Evolutionary conservation across 2,888 invertebrate genomes (phyloP).

Genomic region (Saturnia pavonia): DNA sequence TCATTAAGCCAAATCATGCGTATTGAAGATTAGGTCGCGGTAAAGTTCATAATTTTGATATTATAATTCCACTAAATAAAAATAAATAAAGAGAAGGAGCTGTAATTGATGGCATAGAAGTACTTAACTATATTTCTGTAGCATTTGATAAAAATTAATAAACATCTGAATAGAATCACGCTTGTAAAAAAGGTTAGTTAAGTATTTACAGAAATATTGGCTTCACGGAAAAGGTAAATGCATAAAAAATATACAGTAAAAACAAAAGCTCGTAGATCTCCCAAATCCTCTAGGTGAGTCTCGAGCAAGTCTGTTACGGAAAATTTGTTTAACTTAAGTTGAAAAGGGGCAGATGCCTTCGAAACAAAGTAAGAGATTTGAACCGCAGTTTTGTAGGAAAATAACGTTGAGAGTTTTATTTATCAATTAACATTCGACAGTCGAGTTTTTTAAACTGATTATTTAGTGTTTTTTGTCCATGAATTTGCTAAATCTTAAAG

Average conservation of each 20-base stretch:
- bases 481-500: background rate
- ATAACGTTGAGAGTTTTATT: constrained; percentile 56
- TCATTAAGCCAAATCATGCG: too few species aligned
- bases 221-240: constrained; percentile 30
- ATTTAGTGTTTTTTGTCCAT: background rate
- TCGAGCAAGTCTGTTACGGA: constrained; percentile 71
- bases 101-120: too few species aligned
- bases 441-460: constrained; percentile 31
- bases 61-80: too few species aligned
- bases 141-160: background rate
- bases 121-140: background rate
- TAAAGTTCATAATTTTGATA: too few species aligned
- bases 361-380: constrained; percentile 68
- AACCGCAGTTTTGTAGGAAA: constrained; percentile 57
- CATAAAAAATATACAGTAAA: constrained; percentile 58
- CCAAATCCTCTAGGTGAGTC: constrained; percentile 70
- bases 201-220: constrained; percentile 17
- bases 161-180: background rate
- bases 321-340: constrained; percentile 76
- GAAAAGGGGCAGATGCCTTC: constrained; percentile 66
- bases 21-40: too few species aligned
- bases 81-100: too few species aligned
- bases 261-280: constrained; percentile 68
- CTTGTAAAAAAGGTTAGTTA: constrained; percentile 10
- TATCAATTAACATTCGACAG: constrained; percentile 62